These are phyloP conservation scores for Acleris laterana DNA, from an alignment of 2,888 invertebrate genomes.

Conservation along the genomic window DNA sequence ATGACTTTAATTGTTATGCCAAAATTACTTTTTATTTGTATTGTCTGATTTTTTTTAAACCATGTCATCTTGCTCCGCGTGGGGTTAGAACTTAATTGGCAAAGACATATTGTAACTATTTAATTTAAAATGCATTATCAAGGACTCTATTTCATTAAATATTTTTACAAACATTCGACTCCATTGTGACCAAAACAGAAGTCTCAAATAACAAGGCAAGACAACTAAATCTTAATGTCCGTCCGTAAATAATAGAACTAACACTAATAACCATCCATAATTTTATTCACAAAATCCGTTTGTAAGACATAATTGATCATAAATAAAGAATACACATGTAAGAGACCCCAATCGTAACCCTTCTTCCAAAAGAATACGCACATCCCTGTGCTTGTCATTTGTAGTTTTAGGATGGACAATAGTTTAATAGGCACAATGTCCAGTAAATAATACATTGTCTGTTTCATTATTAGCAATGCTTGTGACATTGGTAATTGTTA, in stretches of 20 bases:
- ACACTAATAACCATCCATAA: constrained; percentile 64
- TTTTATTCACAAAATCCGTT: constrained; percentile 58
- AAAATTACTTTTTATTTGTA: too few species aligned
- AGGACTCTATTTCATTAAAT: background rate
- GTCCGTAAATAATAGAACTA: constrained; percentile 58
- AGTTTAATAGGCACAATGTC: constrained; percentile 32
- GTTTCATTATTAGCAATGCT: constrained; percentile 12
- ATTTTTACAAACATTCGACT: constrained; percentile 34
- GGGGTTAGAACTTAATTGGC: too few species aligned
- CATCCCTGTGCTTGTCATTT: constrained; percentile 42
- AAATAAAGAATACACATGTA: constrained; percentile 80
- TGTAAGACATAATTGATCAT: constrained; percentile 80
- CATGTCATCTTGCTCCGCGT: too few species aligned
- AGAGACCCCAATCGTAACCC: constrained; percentile 57
- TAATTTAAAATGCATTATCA: too few species aligned
- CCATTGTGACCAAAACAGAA: constrained; percentile 25
- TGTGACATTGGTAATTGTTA: constrained; percentile 25
- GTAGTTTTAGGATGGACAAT: constrained; percentile 42
- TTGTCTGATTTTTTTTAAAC: too few species aligned
- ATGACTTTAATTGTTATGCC: too few species aligned
- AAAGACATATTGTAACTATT: too few species aligned
- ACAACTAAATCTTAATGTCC: constrained; percentile 65
- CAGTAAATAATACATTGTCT: constrained; percentile 27
- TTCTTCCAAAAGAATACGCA: constrained; percentile 48
- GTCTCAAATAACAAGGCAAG: constrained; percentile 42